These are phyloP conservation scores for Cephalopterus ornatus DNA, from an alignment of 2,113 vertebrate genomes.

Conservation along the genomic window DNA sequence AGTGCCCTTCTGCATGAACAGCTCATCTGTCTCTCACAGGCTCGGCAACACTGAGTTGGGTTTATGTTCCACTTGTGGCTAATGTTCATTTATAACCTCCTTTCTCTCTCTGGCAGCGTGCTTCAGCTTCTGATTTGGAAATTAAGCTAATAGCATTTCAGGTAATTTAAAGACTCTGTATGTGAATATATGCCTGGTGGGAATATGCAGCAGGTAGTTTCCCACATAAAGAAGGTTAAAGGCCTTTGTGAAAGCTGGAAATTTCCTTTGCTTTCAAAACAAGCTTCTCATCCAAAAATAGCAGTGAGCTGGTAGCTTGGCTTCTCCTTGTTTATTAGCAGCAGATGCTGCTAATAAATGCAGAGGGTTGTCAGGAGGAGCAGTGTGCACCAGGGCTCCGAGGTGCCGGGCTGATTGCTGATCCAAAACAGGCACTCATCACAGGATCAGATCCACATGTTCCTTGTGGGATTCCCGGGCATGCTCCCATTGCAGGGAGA, in stretches of 20 bases:
- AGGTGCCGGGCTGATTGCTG: background rate
- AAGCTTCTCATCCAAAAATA: constrained; percentile 45
- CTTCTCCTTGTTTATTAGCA: constrained; percentile 47
- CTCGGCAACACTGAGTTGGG: background rate
- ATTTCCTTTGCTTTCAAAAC: constrained; percentile 53
- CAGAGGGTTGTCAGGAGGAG: constrained; percentile 2
- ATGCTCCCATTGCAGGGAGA: background rate
- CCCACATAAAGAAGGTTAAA: background rate
- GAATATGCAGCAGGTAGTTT: constrained; percentile 5
- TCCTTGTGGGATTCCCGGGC: background rate
- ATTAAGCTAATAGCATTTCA: background rate
- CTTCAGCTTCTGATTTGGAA: background rate
- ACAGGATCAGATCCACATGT: background rate
- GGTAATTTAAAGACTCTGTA: background rate
- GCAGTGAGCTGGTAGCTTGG: constrained; percentile 25
- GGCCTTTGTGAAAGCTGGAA: constrained; percentile 25
- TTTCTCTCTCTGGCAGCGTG: background rate
- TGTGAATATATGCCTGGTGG: background rate
- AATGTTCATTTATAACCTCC: background rate
- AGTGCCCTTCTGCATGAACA: background rate
- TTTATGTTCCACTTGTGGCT: background rate
- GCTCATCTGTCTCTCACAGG: background rate
- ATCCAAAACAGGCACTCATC: background rate
- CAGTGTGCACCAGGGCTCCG: background rate
- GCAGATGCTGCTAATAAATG: constrained; percentile 39